Evolutionary conservation across 2,888 invertebrate genomes (phyloP), one percentile per base, ranked within the genome.

Genomic region (Tachina lurida): DNA sequence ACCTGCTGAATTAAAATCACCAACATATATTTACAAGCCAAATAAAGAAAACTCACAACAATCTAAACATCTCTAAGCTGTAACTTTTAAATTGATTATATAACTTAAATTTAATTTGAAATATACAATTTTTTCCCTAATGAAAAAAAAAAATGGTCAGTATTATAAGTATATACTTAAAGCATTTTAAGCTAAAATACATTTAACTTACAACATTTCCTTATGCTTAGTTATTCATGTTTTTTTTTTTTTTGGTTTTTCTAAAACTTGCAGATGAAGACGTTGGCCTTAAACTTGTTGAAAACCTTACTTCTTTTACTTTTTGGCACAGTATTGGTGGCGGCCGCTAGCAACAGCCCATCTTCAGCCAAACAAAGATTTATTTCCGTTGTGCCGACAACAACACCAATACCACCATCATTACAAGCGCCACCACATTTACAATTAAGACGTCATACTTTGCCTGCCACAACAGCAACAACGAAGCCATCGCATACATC

Each of bases 371-470:
- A 49, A 31, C 31, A 31, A 79, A 75, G 47, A 56, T 54, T 86
- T 43, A 84, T 76, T 75, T 73, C 78, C 77, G 62, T 73, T 31
- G 22, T 73, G 47, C 68, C 90, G 19, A 89, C 91, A 43, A 91
- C 91, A 75, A 90, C 91, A 84, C 90, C 90, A 87, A 90, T 91
- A 85, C 91, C 92, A 88, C 93, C 94, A 60, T 91, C 91, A 83
- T 85, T 92, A 88, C 93, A 93, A 22, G 93, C 93, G 73, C 93
- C 92, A 39, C 93, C 94, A 56, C 90, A 92, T 81, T 93, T 93
- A 63, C 91, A 92, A 85, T 93, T 93, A 70, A 93, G 92, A 47
- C 87, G 87, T 60, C 88, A 83, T 52, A 78, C 83, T 67, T 76
- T 79, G 60, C 83, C 82, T 73, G 75, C 78, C 79, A 84, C 86